Evolutionary conservation across 2,113 vertebrate species (phyloP), one percentile per base, ranked within the genome.

Genomic region (Tupaia tana): DNA sequence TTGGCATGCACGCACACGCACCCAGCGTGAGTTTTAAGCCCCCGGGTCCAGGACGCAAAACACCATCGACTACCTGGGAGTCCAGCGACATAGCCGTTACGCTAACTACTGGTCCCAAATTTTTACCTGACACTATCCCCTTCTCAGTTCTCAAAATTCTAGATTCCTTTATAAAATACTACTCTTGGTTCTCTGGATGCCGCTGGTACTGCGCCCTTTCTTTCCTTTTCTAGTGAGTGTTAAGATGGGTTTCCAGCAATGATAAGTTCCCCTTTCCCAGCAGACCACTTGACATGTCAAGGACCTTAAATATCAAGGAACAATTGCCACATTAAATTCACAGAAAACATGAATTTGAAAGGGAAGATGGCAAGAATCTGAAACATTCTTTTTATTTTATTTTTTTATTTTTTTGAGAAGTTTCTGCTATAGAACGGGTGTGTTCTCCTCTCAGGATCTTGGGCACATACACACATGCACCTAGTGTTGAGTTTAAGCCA

Each of bases 161-260:
- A 31, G 24, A 20, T 7, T 86, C 4, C 10, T 71, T 52, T 67
- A 13, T 24, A 34, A 63, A 85, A 52, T 29, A 59, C 4, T n/a
- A 56, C 4, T 4, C 6, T 63, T 92, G 29, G 1, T 90, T 73
- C 29, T 14, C 15, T 9, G 61, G 24, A 34, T 91, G 43, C 4
- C 63, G 80, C 43, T 85, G 25, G n/a, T 61, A 43, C 22, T 52
- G 27, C 64, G 20, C 43, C n/a, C 29, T 92, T 61, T 6, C 1
- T 82, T 74, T 75, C 43, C 82, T 74, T 75, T 43, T 79, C n/a
- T 64, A 77, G 16, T 7, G 56, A 54, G 7, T 71, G 14, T 58
- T 58, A 22, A 20, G 43, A 31, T 14, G 61, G 7, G 2, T 82
- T 1, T 63, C 2, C 4, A 27, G 0, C 2, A n/a, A 6, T 61